Evolutionary conservation across 2,888 invertebrate genomes (phyloP).

Genomic region (Eucera pruinosa): DNA sequence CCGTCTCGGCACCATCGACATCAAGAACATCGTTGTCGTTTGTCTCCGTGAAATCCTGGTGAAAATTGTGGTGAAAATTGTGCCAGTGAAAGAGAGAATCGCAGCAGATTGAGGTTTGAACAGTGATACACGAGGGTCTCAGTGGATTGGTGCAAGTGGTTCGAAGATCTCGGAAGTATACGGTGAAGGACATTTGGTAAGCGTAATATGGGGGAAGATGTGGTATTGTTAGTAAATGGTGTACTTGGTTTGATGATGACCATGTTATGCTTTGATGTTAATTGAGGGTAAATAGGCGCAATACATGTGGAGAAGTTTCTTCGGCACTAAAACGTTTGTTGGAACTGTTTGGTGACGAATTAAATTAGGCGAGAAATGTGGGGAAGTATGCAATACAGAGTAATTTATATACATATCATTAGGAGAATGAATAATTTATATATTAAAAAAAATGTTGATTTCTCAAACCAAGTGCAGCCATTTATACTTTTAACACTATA

Average conservation of each 20-base stretch:
- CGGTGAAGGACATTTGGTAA: not conserved
- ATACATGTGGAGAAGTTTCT: not conserved
- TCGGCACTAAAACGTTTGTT: not conserved
- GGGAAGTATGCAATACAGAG: no score
- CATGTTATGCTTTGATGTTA: not conserved
- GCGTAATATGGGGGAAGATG: no score
- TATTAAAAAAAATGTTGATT: no score
- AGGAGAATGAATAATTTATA: no score
- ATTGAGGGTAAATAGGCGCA: not conserved
- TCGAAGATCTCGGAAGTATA: not conserved
- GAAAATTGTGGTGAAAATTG: slow-evolving; percentile 12
- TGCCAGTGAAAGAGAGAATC: not conserved
- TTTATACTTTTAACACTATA: no score
- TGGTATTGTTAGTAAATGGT: not conserved
- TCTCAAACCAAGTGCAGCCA: no score
- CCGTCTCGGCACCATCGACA: slow-evolving; percentile 73
- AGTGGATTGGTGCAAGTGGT: not conserved
- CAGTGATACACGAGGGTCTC: not conserved
- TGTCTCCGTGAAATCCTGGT: slow-evolving; percentile 7
- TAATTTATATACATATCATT: no score
- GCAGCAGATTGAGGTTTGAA: not conserved
- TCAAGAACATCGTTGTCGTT: slow-evolving; percentile 26
- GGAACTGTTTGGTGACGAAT: not conserved
- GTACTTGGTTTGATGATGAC: not conserved
- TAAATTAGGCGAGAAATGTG: no score